Evolutionary conservation across 2,888 invertebrate genomes (phyloP).

Genomic region (Odontocerum albicorne): DNA sequence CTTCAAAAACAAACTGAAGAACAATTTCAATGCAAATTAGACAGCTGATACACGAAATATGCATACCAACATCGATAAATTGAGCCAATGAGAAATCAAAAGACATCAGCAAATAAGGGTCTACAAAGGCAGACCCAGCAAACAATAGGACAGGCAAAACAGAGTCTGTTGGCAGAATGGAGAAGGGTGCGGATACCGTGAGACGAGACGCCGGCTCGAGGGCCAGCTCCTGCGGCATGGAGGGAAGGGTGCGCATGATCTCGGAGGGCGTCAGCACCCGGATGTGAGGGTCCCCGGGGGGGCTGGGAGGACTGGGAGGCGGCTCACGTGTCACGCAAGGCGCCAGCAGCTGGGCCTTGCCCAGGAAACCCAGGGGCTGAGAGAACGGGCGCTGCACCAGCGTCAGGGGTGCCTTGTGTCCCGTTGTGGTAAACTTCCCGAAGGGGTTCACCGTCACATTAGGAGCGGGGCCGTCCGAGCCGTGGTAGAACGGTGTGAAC

Average conservation of each 20-base stretch:
- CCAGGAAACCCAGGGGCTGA: slow-evolving; percentile 27
- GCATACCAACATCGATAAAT: slow-evolving; percentile 25
- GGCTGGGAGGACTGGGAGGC: slow-evolving; percentile 44
- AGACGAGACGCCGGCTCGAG: slow-evolving; percentile 62
- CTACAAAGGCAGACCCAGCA: slow-evolving; percentile 19
- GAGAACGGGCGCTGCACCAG: slow-evolving; percentile 24
- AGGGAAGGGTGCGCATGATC: slow-evolving; percentile 89
- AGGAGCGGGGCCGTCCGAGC: slow-evolving; percentile 59
- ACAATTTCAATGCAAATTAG: slow-evolving; percentile 18
- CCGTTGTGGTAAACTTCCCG: slow-evolving; percentile 43
- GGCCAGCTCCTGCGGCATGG: slow-evolving; percentile 70
- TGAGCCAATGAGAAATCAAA: slow-evolving; percentile 14
- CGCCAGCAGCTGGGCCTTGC: slow-evolving; percentile 23
- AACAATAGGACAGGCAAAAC: slow-evolving; percentile 29
- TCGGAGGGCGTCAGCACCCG: slow-evolving; percentile 87
- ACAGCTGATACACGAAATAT: slow-evolving; percentile 15
- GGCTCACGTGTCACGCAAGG: slow-evolving; percentile 42
- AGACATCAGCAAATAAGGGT: slow-evolving; percentile 10
- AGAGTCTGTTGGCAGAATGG: not conserved
- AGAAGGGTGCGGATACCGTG: slow-evolving; percentile 41
- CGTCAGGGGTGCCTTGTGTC: slow-evolving; percentile 24
- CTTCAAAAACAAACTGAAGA: slow-evolving; percentile 6
- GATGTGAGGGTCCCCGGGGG: slow-evolving; percentile 76
- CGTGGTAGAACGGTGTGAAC: slow-evolving; percentile 32
- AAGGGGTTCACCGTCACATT: slow-evolving; percentile 69